Evolutionary conservation across 2,888 invertebrate genomes (phyloP).

Genomic region (Ptycholaimellus sp.): DNA sequence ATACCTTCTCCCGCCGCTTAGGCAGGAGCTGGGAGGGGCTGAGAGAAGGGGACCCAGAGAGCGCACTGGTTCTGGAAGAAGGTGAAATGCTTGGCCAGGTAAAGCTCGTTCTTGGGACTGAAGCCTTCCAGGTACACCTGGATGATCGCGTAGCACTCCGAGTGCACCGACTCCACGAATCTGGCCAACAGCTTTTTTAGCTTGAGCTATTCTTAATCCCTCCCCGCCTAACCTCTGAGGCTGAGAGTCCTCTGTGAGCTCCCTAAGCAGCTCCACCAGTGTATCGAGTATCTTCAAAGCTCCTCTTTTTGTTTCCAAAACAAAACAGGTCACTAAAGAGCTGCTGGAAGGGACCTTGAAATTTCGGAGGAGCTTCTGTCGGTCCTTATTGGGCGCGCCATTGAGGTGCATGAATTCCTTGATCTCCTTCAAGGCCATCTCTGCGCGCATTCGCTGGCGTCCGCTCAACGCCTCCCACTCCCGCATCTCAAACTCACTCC

Average conservation of each 20-base stretch:
- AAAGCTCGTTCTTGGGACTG: constrained; percentile 5
- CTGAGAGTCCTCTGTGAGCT: neutral
- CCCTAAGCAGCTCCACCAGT: neutral
- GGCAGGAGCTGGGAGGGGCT: too few relatives aligned
- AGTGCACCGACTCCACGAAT: neutral
- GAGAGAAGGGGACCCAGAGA: neutral
- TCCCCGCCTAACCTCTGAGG: too few relatives aligned
- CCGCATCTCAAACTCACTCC: neutral
- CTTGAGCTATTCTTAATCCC: too few relatives aligned
- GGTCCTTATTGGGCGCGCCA: neutral
- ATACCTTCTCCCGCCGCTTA: too few relatives aligned
- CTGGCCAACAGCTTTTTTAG: neutral
- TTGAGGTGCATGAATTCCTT: neutral
- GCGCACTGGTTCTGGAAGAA: constrained; percentile 2
- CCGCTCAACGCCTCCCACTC: neutral
- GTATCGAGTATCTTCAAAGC: neutral
- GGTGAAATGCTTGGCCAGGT: constrained; percentile 1
- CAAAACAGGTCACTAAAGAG: too few relatives aligned
- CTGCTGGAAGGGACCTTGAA: too few relatives aligned
- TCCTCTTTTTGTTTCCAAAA: too few relatives aligned
- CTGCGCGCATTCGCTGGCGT: too few relatives aligned
- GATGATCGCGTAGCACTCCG: neutral
- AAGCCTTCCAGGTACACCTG: constrained; percentile 1
- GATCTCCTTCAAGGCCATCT: neutral
- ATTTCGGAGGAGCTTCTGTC: neutral